A percentile compares a stretch with the other conserved stretches of the same genome.
Conservation (phyloP, 2,113 vertebrate genomes). For the Semicossyphus pulcher region DNA sequence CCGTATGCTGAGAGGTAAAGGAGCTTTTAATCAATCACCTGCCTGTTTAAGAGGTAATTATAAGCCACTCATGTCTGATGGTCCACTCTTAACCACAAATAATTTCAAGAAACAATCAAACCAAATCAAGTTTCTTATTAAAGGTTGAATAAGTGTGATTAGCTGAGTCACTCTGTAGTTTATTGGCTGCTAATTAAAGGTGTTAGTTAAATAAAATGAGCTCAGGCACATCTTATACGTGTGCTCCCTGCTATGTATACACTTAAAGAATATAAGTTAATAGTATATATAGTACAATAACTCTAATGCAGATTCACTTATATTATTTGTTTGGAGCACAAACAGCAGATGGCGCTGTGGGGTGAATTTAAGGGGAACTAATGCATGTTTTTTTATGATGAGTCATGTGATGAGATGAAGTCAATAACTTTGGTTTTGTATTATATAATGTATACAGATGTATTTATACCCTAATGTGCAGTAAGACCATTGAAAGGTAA, state of each 20-base stretch:
- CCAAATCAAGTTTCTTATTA: background rate
- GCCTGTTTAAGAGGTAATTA: background rate
- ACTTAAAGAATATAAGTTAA: no score
- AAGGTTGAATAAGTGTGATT: background rate
- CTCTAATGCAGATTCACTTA: background rate
- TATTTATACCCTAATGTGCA: background rate
- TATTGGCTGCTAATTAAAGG: background rate
- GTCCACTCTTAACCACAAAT: slow-evolving; percentile 5
- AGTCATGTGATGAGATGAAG: background rate
- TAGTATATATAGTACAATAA: background rate
- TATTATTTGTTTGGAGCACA: background rate
- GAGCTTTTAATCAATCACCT: slow-evolving; percentile 1
- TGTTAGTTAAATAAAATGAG: slow-evolving; percentile 8
- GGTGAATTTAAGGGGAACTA: slow-evolving; percentile 9
- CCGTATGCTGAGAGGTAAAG: background rate
- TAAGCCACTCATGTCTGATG: slow-evolving; percentile 46
- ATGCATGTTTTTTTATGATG: background rate
- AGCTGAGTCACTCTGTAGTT: slow-evolving; percentile 4
- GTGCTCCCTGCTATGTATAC: background rate
- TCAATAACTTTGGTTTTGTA: background rate
- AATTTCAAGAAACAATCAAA: slow-evolving; percentile 10
- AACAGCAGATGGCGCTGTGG: slow-evolving; percentile 73
- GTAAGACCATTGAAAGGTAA: background rate
- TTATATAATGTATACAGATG: background rate
- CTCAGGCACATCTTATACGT: background rate